Evolutionary conservation across 2,113 vertebrate species (phyloP), one percentile per base, ranked within the genome.

Genomic region (Phocoena sinus): DNA sequence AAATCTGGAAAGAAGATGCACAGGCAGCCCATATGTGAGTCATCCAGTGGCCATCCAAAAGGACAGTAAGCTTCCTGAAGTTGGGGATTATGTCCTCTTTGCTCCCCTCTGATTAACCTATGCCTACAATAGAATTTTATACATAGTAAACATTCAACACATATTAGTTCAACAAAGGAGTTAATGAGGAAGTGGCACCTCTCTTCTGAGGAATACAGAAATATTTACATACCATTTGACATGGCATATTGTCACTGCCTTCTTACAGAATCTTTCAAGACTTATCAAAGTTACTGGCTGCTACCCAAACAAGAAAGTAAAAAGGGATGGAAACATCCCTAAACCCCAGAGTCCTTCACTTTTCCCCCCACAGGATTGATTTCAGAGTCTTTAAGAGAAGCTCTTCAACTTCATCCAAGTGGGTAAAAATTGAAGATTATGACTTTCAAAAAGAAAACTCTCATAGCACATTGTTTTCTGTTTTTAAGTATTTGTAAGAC

Each of bases 341-440:
- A 53, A 87, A 23, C 62, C 36, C 31, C 8, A 25, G 41, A 4
- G 23, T 26, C 11, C 33, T 91, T 53, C 33, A 84, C 2, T 83
- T 47, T 36, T 18, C 14, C 17, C 21, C 5, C 21, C 20, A 68
- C 12, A 63, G 14, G 20, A 86, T 20, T 79, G 56, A 86, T 83
- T 94, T 93, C 25, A 94, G 76, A 67, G 56, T 94, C 67, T 76
- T 87, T 25, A 47, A 47, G n/a, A 76, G 60, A 94, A 96, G 47
- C 62, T 91, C 28, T 92, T 91, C 8, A 89, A n/a, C 92, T 77
- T 96, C 53, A 65, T 73, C 38, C 8, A 67, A 71, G 31, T 90
- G 33, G 31, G 6, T 94, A 26, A 94, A 63, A 84, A 80, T 76
- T 2, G 18, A 89, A 94, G 26, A 41, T 63, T 56, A 36, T 28